phyloP scores from a whole-genome alignment of 2,113 vertebrate genomes.

The Cynopterus brachyotis region DNA sequence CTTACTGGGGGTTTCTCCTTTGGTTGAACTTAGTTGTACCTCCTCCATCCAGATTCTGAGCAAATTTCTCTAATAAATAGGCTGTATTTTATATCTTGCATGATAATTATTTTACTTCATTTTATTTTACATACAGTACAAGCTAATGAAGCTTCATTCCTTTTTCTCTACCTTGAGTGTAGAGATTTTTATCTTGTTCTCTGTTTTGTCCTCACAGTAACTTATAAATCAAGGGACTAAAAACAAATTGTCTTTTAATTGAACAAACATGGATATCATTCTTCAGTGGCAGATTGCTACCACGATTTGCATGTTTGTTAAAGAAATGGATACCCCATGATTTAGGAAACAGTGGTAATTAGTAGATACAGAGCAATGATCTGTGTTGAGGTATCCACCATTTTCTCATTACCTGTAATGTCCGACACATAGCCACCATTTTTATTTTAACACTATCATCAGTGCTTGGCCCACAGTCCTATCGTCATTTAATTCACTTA shows the following conservation, averaged over 20 bases:
- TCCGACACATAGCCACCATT: background rate
- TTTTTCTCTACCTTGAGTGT: background rate
- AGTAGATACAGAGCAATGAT: background rate
- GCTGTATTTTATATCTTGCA: background rate
- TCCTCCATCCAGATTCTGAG: background rate
- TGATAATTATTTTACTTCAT: conserved; percentile 11
- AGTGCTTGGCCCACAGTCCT: background rate
- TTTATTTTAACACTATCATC: background rate
- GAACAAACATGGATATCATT: background rate
- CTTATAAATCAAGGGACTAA: background rate
- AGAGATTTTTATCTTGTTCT: background rate
- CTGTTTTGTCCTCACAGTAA: background rate
- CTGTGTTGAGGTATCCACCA: background rate
- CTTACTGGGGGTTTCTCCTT: background rate
- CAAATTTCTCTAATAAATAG: background rate
- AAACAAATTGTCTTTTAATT: background rate
- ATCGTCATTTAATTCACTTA: conserved; percentile 18
- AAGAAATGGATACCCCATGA: background rate
- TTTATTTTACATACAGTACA: background rate
- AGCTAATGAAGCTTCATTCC: background rate
- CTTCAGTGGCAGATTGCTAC: background rate
- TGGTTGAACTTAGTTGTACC: background rate
- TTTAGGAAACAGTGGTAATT: background rate
- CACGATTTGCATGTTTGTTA: background rate
- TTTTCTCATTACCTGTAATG: background rate